Percentiles rank a stretch among this genome's conserved stretches.
phyloP scores from a whole-genome alignment of 2,797 vertebrate species.

The Manis pentadactyla region DNA sequence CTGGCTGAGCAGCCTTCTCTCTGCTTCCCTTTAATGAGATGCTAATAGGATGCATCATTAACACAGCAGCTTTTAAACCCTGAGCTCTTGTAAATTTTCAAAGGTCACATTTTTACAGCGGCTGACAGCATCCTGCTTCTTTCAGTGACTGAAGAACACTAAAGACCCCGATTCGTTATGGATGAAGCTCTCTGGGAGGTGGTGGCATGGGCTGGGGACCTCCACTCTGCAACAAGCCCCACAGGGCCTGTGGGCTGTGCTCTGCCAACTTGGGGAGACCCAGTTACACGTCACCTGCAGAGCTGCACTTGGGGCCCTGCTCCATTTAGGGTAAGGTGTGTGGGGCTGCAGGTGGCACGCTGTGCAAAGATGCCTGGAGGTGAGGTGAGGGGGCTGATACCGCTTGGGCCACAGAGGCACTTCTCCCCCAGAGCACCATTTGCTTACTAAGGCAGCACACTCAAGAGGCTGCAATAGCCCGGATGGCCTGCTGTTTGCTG shows the following conservation, averaged over 20 bases:
- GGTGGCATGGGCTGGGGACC: not conserved
- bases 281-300: not conserved
- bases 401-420: not conserved
- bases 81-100: conserved; percentile 85
- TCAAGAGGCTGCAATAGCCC: fast-evolving
- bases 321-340: too few relatives aligned
- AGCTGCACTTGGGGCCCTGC: not conserved
- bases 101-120: conserved; percentile 76
- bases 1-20: conserved; percentile 41
- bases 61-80: conserved; percentile 84
- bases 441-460: not conserved
- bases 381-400: not conserved
- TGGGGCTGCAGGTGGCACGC: fast-evolving
- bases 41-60: conserved; percentile 87
- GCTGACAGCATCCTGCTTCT: conserved; percentile 81
- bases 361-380: too few relatives aligned
- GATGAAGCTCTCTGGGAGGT: not conserved
- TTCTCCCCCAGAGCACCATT: not conserved
- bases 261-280: not conserved
- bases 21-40: conserved; percentile 82
- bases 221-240: not conserved
- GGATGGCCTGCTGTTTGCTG: not conserved
- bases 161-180: conserved; percentile 12
- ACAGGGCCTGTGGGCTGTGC: not conserved
- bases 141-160: conserved; percentile 60